Base-by-base conservation (phyloP, 1,140 invertebrate species). In the Cepaea nemoralis region DNA sequence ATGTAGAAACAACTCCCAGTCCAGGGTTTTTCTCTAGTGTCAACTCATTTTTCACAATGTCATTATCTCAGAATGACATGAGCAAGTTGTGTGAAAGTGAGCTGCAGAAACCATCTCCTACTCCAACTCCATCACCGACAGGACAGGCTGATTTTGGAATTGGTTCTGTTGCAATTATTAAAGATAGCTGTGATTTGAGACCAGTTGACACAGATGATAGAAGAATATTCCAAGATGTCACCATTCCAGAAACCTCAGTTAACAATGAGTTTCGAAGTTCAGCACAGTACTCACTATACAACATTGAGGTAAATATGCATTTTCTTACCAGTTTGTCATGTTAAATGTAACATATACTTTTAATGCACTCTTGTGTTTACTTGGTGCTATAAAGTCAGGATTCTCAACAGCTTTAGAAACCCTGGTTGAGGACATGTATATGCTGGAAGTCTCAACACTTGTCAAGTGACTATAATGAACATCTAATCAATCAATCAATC, bases 201-300 rank as follows among this genome's bases (percentile, higher is more conserved):
- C 39, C 71, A 74, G 40, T 12, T 74, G 37, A 37, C 8, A 48
- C 27, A 31, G 71, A 74, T 74, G 74, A 77, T 55, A 66, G 35
- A 31, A 27, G 76, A 55, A 83, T 85, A 33, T 87, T 87, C 78
- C 83, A 84, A 77, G 83, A 86, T 50, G 73, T 86, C 16, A 45
- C 69, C 45, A 86, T 86, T 63, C 77, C 83, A 24, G 70, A 82
- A 33, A 84, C 84, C 39, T 82, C 83, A 66, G 83, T 83, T 5
- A 63, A 59, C 24, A 78, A 77, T 35, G 84, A 86, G 78, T 85
- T 75, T 66, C 79, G 85, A 39, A 84, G 84, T 81, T 69, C 77
- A 71, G 50, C 79, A 24, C 79, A 83, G 45, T 88, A 86, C 55
- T 86, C 84, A 12, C 66, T 87, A 5, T 88, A 87, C 66, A 77